Evolutionary conservation across 2,888 invertebrate genomes (phyloP).

Genomic region (Drosophila rubida): DNA sequence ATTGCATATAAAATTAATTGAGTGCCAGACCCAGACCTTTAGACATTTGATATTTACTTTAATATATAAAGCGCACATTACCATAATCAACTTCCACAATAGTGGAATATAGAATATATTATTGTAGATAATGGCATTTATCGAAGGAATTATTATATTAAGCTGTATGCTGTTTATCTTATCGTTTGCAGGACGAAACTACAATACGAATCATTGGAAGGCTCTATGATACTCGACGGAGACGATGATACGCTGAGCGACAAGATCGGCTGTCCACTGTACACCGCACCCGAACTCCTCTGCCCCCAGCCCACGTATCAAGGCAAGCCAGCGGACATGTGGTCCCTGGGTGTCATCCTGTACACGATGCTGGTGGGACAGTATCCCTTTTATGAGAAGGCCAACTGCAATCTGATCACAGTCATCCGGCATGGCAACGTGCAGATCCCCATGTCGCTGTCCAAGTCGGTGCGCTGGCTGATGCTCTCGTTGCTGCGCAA

Average conservation of each 20-base stretch:
- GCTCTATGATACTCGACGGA: constrained; percentile 83
- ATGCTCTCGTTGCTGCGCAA: constrained; percentile 78
- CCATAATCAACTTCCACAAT: too few species aligned
- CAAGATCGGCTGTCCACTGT: constrained; percentile 84
- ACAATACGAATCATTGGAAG: constrained; percentile 84
- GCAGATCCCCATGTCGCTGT: constrained; percentile 78
- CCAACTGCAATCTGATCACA: constrained; percentile 83
- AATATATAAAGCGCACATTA: too few species aligned
- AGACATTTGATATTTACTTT: not conserved
- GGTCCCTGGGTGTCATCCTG: constrained; percentile 84
- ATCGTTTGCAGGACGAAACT: constrained; percentile 80
- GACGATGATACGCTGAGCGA: constrained; percentile 82
- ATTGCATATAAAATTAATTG: constrained; percentile 48
- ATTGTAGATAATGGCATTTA: too few species aligned
- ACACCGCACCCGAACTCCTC: constrained; percentile 83
- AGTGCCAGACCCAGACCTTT: constrained; percentile 17
- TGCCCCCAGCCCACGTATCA: constrained; percentile 83
- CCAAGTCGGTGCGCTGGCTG: constrained; percentile 80
- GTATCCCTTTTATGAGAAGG: constrained; percentile 84
- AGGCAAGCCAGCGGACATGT: constrained; percentile 84
- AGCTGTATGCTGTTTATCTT: not conserved
- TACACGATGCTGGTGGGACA: constrained; percentile 84
- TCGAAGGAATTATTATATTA: too few species aligned
- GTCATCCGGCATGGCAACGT: constrained; percentile 82
- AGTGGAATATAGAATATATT: too few species aligned